Base-by-base conservation (phyloP, 2,888 invertebrate genomes). In the Chaetogeoica ovagalla region DNA sequence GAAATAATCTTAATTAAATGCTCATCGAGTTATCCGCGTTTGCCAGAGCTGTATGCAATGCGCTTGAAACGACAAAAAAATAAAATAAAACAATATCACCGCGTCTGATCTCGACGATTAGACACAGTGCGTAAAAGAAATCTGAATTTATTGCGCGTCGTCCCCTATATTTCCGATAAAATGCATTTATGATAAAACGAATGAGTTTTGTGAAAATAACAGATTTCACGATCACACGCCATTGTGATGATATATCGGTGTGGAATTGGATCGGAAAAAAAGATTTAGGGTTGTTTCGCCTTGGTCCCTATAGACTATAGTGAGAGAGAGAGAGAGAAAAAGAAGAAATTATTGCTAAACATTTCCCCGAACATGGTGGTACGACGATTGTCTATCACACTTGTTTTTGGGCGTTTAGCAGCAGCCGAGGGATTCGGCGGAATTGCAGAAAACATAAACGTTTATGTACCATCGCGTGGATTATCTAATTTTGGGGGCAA, bases 261-360 rank as follows among this genome's bases (percentile, higher is more conserved):
- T 60, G 60, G 37, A 76, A 76, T 76, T 76, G 60, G 68, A 76
- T 76, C 37, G 59, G 60, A 59, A 75, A 48, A 68, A 30, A 75
- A 75, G 68, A 68, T 76, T 76, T 76, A 60, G 76, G 76, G 68
- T 23, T n/a, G 76, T 68, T 62, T 48, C 15, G 57, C 3, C 30
- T 9, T n/a, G 13, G 19, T 11, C 65, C 19, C 65, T 55, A 21
- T 17, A 9, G 17, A 1, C n/a, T n/a, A n/a, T n/a, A n/a, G n/a
- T n/a, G n/a, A n/a, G n/a, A 7, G 2, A 52, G 4, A 6, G 6
- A 9, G 5, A 21, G 30, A 52, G 55, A 59, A 30, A 65, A 74
- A 75, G n/a, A n/a, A n/a, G n/a, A 75, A 65, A 62, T 52, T 62
- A 73, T 73, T 63, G 63, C 73, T 73, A 74, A 74, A 65, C 74